Conservation (phyloP, 2,888 invertebrate genomes). For the Eupithecia centaureata region DNA sequence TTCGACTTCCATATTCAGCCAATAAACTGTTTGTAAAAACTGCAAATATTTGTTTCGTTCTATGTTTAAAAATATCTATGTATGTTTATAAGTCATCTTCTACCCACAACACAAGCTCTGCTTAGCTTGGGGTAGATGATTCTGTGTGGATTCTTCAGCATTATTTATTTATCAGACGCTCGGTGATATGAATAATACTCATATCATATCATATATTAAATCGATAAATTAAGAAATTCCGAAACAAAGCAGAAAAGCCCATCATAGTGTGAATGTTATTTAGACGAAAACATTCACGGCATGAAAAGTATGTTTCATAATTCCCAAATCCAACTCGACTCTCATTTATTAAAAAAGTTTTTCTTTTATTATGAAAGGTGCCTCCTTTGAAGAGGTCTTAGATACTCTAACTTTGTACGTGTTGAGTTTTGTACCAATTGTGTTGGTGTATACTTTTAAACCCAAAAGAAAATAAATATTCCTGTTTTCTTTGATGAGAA, state of each 20-base stretch:
- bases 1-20: no score
- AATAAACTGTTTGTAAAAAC: no score
- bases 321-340: constrained; percentile 27
- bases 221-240: constrained; percentile 11
- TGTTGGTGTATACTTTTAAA: neutral
- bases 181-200: constrained; percentile 1
- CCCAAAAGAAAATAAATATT: neutral
- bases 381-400: constrained; percentile 33
- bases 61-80: no score
- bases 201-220: constrained; percentile 5
- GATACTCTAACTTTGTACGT: constrained; percentile 7
- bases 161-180: neutral
- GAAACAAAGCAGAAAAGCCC: constrained; percentile 1
- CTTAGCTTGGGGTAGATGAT: no score
- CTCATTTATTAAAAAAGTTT: constrained; percentile 56
- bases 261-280: constrained; percentile 20
- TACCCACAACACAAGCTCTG: no score
- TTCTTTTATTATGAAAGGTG: constrained; percentile 44
- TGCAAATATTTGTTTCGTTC: no score
- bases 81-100: no score
- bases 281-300: constrained; percentile 31
- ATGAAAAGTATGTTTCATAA: constrained; percentile 36
- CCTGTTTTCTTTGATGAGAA: neutral
- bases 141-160: no score
- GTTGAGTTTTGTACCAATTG: neutral